Conservation (phyloP, 1,140 invertebrate genomes). For the Bombus sylvicola region DNA sequence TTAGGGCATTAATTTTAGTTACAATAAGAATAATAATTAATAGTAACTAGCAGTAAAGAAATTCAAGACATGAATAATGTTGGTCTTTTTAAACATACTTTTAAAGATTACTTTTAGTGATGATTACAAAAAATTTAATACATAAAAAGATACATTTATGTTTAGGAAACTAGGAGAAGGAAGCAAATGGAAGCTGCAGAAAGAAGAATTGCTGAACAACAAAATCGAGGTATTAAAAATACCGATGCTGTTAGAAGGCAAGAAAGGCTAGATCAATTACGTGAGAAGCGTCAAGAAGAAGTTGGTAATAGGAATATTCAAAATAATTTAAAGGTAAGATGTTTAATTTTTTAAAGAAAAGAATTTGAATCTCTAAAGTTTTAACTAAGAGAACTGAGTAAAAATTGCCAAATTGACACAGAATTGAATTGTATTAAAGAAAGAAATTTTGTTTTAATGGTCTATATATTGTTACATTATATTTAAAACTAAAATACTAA, state of each 20-base stretch:
- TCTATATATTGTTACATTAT: neutral
- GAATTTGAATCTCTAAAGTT: too few relatives aligned
- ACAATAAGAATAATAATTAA: neutral
- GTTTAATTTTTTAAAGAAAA: neutral
- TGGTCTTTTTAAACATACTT: neutral
- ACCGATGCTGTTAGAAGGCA: conserved; percentile 81
- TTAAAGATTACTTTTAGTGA: neutral
- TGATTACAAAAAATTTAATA: neutral
- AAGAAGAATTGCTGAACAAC: conserved; percentile 80
- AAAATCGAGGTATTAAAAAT: conserved; percentile 83
- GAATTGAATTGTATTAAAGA: neutral
- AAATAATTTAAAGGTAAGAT: conserved; percentile 66
- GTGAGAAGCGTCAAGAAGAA: conserved; percentile 74
- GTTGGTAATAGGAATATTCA: conserved; percentile 59
- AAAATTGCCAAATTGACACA: too few relatives aligned
- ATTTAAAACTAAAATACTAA: neutral
- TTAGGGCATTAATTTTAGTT: neutral
- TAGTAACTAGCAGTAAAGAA: neutral
- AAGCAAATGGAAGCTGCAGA: conserved; percentile 84
- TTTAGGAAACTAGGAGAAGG: conserved; percentile 80
- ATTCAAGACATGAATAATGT: neutral
- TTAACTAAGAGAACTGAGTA: too few relatives aligned
- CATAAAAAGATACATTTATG: neutral
- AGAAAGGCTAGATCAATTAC: conserved; percentile 78
- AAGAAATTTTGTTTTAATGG: neutral